phyloP scores from a whole-genome alignment of 2,797 vertebrate genomes.

The Chromobotia macracanthus region DNA sequence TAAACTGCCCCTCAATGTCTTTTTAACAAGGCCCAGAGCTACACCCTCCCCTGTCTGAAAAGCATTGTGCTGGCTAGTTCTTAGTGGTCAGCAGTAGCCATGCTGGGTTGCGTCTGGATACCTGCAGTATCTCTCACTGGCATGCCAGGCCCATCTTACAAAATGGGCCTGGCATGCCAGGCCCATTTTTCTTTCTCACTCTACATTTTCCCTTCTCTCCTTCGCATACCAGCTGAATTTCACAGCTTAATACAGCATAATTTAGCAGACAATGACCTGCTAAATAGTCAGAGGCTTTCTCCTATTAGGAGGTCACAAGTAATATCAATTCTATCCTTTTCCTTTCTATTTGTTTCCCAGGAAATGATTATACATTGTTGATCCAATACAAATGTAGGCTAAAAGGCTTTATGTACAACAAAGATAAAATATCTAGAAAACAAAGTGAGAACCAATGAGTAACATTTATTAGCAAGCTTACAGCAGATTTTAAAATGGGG shows the following conservation, averaged over 20 bases:
- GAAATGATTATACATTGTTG: background rate
- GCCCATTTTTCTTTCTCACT: background rate
- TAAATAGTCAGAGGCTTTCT: conserved; percentile 24
- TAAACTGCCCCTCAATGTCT: conserved; percentile 14
- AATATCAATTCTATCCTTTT: conserved; percentile 33
- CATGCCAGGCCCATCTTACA: background rate
- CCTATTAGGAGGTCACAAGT: conserved; percentile 23
- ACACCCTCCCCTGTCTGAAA: conserved; percentile 11
- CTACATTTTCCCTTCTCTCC: background rate
- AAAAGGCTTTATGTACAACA: conserved; percentile 20
- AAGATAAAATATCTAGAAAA: conserved; percentile 20
- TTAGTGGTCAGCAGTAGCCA: conserved; percentile 22
- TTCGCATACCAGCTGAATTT: conserved; percentile 1
- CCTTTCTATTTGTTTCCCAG: conserved; percentile 29
- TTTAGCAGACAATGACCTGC: conserved; percentile 12
- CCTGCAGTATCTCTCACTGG: conserved; percentile 19
- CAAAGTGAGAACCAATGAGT: conserved; percentile 11
- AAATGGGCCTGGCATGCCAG: conserved; percentile 12
- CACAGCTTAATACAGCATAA: conserved; percentile 12
- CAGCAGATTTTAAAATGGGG: conserved; percentile 27
- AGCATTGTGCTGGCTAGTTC: conserved; percentile 19
- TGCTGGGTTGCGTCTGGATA: conserved; percentile 32
- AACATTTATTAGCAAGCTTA: background rate
- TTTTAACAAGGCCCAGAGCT: background rate
- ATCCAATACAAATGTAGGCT: conserved; percentile 17